These are phyloP conservation scores for Phaethon lepturus DNA, from an alignment of 2,113 vertebrate genomes.

Conservation along the genomic window DNA sequence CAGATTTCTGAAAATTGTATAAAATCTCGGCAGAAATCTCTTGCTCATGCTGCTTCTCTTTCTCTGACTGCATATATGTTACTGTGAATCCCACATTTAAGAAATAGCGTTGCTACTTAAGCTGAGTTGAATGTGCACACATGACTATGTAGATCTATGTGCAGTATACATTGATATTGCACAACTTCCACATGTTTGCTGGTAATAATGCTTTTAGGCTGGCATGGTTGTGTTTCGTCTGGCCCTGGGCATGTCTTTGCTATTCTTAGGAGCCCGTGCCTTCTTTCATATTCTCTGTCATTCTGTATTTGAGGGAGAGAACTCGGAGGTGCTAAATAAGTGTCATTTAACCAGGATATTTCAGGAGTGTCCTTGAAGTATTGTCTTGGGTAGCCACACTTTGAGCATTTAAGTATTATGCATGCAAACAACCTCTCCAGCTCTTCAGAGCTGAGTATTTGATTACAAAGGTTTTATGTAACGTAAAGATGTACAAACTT, in stretches of 20 bases:
- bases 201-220: not conserved
- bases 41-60: not conserved
- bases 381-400: not conserved
- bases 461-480: not conserved
- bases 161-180: not conserved
- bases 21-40: not conserved
- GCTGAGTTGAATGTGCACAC: not conserved
- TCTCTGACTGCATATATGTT: not conserved
- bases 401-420: not conserved
- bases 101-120: not conserved
- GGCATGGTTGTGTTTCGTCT: not conserved
- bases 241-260: not conserved
- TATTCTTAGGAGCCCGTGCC: not conserved
- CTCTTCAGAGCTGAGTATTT: not conserved
- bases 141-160: accelerated
- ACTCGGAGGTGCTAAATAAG: not conserved
- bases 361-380: not conserved
- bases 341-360: not conserved
- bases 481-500: not conserved
- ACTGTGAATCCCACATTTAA: not conserved
- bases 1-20: not conserved
- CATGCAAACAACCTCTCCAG: not conserved
- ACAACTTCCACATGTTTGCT: not conserved
- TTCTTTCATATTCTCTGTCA: not conserved
- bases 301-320: not conserved